A percentile compares a stretch with the other conserved stretches of the same genome.
Conservation (phyloP, 2,113 vertebrate genomes). For the Peucedramus taeniatus region DNA sequence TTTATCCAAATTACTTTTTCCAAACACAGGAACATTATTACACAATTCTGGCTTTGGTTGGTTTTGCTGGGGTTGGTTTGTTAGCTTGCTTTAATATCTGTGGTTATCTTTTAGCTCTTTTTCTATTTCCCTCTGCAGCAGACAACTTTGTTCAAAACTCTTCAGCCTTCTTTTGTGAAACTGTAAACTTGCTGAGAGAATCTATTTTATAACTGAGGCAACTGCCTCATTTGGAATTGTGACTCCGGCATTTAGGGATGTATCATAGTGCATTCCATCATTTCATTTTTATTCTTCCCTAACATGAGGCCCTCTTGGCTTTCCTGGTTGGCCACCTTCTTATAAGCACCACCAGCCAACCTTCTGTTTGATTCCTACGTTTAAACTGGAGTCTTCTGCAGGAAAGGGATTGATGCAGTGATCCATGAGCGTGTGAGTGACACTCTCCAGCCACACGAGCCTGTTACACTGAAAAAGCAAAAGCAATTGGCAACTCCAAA, state of each 20-base stretch:
- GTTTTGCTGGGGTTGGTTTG: not conserved
- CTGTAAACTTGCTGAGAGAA: not conserved
- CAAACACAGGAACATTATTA: not conserved
- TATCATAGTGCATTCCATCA: not conserved
- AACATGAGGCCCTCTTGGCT: not conserved
- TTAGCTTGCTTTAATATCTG: not conserved
- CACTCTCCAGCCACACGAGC: not conserved
- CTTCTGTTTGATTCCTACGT: not conserved
- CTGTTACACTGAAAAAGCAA: not conserved
- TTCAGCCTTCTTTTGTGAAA: not conserved
- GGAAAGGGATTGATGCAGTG: too few relatives aligned
- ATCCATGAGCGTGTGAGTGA: rapidly evolving
- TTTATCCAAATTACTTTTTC: not conserved
- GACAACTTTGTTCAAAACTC: not conserved
- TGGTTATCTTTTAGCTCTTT: not conserved
- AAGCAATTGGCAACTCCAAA: not conserved
- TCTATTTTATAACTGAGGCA: not conserved
- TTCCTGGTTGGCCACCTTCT: not conserved
- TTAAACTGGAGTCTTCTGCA: not conserved
- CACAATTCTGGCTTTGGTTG: not conserved
- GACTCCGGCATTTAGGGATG: not conserved
- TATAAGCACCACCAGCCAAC: not conserved
- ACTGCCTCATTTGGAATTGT: rapidly evolving
- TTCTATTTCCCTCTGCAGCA: not conserved
- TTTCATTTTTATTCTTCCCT: not conserved